Percentiles rank a stretch among this genome's conserved stretches.
These are phyloP conservation scores for Clarias pachynema DNA, from an alignment of 2,797 vertebrate genomes.

Conservation along the genomic window DNA sequence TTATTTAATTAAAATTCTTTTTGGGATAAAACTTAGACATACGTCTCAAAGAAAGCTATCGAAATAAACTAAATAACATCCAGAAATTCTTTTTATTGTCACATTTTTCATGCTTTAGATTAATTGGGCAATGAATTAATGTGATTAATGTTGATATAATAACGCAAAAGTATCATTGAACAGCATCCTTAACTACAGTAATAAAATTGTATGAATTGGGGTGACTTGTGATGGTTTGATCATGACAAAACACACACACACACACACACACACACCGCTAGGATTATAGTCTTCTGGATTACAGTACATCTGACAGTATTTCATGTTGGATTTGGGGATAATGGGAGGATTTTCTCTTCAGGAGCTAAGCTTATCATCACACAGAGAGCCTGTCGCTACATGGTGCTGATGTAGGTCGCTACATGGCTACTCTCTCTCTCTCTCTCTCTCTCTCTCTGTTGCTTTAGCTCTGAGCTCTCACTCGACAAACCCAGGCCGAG, in stretches of 20 bases:
- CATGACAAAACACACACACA: not conserved
- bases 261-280: not conserved
- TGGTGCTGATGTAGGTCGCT: not conserved
- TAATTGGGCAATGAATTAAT: not conserved
- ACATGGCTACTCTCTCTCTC: conserved; percentile 22
- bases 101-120: not conserved
- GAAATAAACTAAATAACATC: not conserved
- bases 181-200: too few relatives aligned
- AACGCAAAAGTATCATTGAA: not conserved
- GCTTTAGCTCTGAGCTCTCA: conserved; percentile 72
- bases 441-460: conserved; percentile 62
- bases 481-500: conserved; percentile 67
- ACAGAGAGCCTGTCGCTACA: conserved; percentile 63
- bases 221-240: not conserved
- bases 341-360: conserved; percentile 74
- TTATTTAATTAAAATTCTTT: not conserved
- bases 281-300: conserved; percentile 60
- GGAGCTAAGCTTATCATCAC: conserved; percentile 72
- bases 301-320: conserved; percentile 78
- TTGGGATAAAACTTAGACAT: not conserved
- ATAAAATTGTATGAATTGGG: not conserved
- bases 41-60: not conserved
- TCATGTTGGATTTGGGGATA: conserved; percentile 79
- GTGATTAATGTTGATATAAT: not conserved
- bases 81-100: not conserved